Base-by-base conservation (phyloP, 2,797 vertebrate species). In the Euthynnus affinis region DNA sequence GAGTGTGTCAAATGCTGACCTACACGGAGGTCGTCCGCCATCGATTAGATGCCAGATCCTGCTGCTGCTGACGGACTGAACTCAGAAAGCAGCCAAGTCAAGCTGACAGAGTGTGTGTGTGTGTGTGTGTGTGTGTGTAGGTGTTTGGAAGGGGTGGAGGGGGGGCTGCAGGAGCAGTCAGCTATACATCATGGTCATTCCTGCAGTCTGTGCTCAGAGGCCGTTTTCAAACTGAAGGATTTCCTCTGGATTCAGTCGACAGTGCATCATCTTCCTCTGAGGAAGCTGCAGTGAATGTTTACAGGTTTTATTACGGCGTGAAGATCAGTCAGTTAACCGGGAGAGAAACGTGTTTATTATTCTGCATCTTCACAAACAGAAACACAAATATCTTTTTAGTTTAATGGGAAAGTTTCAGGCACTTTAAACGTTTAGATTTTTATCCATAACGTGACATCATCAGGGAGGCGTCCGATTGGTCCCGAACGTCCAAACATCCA, bases 1-100 rank as follows among this genome's bases (percentile, higher is more conserved):
- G 49, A 10, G 46, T 18, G 17, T 49, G 18, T 53, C 44, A 27
- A 42, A 48, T 58, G 6, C 37, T 53, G 72, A 76, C 72, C 76
- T 67, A 66, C 71, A 67, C 34, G 3, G 55, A 62, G 71, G 78
- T 80, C 74, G 40, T 58, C 62, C 37, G 1, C 48, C 40, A 83
- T 75, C 34, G 81, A 79, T 75, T 51, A 75, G 40, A 65, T 63
- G 76, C 51, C 81, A 79, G 66, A 52, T 14, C 76, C 66, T 55
- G 48, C 60, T 71, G 71, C 66, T 55, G 48, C 60, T 71, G 71
- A 78, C 14, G 48, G 65, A 65, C 13, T 71, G 73, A 76, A 48
- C 63, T 58, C 46, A 29, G 53, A 72, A 46, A 14, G 63, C 59
- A 49, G 63, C 61, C 60, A 52, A 71, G 42, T 42, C 42, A 22